phyloP scores from a whole-genome alignment of 1,140 invertebrate genomes.

The Tetramorium simillimum region DNA sequence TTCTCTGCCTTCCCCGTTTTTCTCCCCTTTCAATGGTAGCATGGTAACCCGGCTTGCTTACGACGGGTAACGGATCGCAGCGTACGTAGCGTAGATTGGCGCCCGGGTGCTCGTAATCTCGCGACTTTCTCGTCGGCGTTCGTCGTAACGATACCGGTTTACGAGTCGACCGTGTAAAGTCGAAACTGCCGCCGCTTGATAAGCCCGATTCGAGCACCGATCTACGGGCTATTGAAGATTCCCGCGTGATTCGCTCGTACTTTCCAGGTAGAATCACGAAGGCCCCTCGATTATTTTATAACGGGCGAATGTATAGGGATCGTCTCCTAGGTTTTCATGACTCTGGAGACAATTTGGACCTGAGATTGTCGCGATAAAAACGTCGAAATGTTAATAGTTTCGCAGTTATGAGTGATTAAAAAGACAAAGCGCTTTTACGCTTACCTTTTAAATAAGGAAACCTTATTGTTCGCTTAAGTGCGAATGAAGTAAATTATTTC shows the following conservation, averaged over 20 bases:
- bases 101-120: slow-evolving; percentile 45
- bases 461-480: not conserved
- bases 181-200: not conserved
- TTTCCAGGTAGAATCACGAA: not conserved
- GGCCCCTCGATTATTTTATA: not conserved
- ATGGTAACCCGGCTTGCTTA: slow-evolving; percentile 45
- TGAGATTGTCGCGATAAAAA: not conserved
- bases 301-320: not conserved
- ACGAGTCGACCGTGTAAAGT: slow-evolving; percentile 40
- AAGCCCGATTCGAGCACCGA: not conserved
- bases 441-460: not conserved
- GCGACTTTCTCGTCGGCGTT: slow-evolving; percentile 44
- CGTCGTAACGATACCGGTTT: slow-evolving; percentile 53
- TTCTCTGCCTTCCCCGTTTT: not conserved
- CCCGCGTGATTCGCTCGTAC: slow-evolving; percentile 2
- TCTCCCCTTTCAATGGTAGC: not conserved
- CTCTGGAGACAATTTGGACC: not conserved
- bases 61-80: not conserved
- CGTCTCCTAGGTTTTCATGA: not conserved
- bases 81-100: slow-evolving; percentile 20
- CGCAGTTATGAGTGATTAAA: slow-evolving; percentile 1
- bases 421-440: not conserved
- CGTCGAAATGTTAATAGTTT: not conserved
- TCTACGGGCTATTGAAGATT: not conserved
- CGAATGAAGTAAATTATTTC: not conserved